These are phyloP conservation scores for Euura lappo DNA, from an alignment of 1,140 invertebrate species.

Conservation along the genomic window DNA sequence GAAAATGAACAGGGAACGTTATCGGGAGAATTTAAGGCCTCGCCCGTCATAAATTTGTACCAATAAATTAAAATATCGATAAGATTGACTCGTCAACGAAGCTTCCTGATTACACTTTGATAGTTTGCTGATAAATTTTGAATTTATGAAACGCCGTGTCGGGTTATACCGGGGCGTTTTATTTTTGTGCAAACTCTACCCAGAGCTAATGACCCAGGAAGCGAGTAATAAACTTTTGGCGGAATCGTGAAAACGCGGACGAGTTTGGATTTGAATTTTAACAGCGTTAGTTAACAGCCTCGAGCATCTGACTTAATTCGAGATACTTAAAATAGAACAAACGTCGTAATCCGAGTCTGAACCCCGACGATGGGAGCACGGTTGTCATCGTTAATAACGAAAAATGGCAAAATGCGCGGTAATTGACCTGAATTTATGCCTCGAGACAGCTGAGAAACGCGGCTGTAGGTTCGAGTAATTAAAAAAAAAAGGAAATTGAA, in stretches of 20 bases:
- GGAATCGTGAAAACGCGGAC: neutral
- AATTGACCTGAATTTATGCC: constrained; percentile 1
- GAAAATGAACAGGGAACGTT: no score
- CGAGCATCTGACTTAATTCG: neutral
- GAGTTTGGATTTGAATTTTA: neutral
- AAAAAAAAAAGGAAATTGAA: constrained; percentile 7
- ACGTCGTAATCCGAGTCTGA: neutral
- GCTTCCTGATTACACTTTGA: no score
- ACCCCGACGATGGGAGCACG: neutral
- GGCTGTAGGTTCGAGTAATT: neutral
- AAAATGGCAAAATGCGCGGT: neutral
- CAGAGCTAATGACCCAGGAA: neutral
- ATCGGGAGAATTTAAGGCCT: no score
- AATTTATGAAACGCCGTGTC: no score
- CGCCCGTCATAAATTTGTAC: no score
- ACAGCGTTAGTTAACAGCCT: neutral
- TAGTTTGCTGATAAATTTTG: no score
- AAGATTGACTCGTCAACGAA: no score
- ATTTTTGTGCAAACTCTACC: neutral
- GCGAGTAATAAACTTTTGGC: neutral
- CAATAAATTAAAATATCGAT: no score
- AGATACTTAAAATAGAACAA: neutral
- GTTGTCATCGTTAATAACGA: neutral
- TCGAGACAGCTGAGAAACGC: constrained; percentile 5
- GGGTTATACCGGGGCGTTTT: neutral